Percentiles rank a stretch among this genome's conserved stretches.
phyloP scores from a whole-genome alignment of 2,888 invertebrate genomes.

The Atrina japonica region DNA sequence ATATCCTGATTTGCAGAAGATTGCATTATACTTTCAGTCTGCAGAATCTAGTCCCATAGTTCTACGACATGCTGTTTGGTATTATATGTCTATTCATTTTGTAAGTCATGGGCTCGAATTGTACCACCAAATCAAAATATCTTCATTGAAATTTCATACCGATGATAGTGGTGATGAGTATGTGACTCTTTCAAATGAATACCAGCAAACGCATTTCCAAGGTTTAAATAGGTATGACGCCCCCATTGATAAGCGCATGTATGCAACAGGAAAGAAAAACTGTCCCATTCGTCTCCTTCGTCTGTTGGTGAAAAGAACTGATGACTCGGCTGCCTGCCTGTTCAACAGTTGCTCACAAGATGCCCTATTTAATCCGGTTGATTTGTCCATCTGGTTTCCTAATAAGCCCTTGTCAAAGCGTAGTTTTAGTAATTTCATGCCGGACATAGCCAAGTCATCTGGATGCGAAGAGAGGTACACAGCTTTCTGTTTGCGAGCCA shows the following conservation, averaged over 20 bases:
- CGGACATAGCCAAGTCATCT: conserved; percentile 6
- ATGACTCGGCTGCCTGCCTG: background rate
- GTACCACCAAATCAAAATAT: conserved; percentile 1
- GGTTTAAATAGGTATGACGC: background rate
- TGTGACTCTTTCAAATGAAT: conserved; percentile 9
- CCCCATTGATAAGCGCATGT: conserved; percentile 23
- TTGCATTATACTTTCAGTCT: conserved; percentile 16
- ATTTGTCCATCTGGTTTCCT: background rate
- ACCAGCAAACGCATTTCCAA: background rate
- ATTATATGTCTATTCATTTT: conserved; percentile 17
- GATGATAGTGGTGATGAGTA: conserved; percentile 3
- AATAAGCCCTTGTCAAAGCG: conserved; percentile 3
- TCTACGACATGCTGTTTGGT: conserved; percentile 17
- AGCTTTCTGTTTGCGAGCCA: conserved; percentile 9
- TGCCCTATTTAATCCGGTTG: background rate
- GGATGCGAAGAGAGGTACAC: background rate
- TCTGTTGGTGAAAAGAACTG: conserved; percentile 22
- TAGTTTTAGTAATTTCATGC: conserved; percentile 8
- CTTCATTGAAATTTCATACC: background rate
- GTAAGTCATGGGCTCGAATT: conserved; percentile 11
- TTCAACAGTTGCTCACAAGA: conserved; percentile 4
- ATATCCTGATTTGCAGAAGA: conserved; percentile 14
- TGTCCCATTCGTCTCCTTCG: conserved; percentile 22
- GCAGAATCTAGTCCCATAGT: conserved; percentile 9
- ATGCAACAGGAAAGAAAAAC: conserved; percentile 7